Percentiles rank a stretch among this genome's conserved stretches.
phyloP scores from a whole-genome alignment of 1,140 invertebrate genomes.

The Mesaphorura yosii region DNA sequence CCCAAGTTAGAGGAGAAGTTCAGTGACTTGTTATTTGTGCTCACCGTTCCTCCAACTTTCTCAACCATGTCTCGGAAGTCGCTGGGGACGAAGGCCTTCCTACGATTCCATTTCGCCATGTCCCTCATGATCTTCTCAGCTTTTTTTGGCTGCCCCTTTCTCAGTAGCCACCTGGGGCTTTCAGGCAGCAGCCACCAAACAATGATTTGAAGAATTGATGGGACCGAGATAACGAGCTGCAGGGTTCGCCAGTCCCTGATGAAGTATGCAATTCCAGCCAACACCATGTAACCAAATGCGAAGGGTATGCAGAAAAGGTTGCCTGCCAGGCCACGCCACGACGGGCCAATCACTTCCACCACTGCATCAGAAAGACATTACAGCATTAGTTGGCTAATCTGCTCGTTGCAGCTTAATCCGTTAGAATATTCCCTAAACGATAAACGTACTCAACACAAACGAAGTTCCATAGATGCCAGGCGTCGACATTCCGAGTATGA shows the following conservation, averaged over 20 bases:
- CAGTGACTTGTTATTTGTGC: too few relatives aligned
- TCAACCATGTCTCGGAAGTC: slow-evolving; percentile 20
- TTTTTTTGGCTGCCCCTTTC: slow-evolving; percentile 27
- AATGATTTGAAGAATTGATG: slow-evolving; percentile 1
- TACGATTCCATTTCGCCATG: slow-evolving; percentile 17
- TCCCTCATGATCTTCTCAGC: slow-evolving; percentile 27
- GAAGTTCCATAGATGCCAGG: slow-evolving; percentile 30
- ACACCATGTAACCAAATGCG: slow-evolving; percentile 32
- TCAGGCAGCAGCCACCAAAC: slow-evolving; percentile 23
- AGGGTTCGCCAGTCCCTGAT: slow-evolving; percentile 38
- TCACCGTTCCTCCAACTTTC: slow-evolving; percentile 15
- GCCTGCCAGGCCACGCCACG: slow-evolving; percentile 27
- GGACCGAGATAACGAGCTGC: slow-evolving; percentile 33
- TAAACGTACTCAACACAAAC: slow-evolving; percentile 27
- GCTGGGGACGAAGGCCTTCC: slow-evolving; percentile 5
- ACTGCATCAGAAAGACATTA: slow-evolving; percentile 20
- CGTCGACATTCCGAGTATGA: slow-evolving; percentile 17
- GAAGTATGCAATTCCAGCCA: slow-evolving; percentile 37
- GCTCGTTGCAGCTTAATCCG: too few relatives aligned
- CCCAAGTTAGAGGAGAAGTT: too few relatives aligned
- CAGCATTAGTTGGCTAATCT: too few relatives aligned
- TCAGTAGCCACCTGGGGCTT: slow-evolving; percentile 30
- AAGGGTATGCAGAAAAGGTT: slow-evolving; percentile 31
- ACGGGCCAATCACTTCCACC: slow-evolving; percentile 23
- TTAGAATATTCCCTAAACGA: background rate